Conservation (phyloP, 2,113 vertebrate genomes). For the Ammodytes dubius region DNA sequence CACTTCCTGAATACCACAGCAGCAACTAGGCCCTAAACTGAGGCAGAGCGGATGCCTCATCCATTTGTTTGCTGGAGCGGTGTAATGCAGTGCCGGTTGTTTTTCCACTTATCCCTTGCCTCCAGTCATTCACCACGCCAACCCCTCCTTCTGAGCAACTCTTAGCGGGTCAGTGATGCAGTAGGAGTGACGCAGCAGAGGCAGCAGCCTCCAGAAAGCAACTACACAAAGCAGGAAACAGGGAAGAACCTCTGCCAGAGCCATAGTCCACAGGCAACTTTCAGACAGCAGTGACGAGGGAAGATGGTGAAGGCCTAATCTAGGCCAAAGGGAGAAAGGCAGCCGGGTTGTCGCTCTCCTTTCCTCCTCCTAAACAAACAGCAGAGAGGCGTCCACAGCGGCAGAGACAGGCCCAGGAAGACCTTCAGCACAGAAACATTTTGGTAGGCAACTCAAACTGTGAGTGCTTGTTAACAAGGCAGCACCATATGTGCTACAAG, state of each 20-base stretch:
- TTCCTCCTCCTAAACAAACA: constrained; percentile 59
- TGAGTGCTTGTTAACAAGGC: constrained; percentile 51
- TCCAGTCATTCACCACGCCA: constrained; percentile 63
- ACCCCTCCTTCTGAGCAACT: constrained; percentile 71
- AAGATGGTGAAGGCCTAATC: constrained; percentile 55
- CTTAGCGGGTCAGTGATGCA: constrained; percentile 81
- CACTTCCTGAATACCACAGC: constrained; percentile 80
- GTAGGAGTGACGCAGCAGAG: constrained; percentile 78
- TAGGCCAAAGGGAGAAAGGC: constrained; percentile 52
- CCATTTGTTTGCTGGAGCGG: constrained; percentile 59
- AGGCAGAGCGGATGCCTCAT: constrained; percentile 63
- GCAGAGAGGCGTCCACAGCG: constrained; percentile 56
- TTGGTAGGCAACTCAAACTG: constrained; percentile 70
- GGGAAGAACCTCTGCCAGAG: constrained; percentile 65
- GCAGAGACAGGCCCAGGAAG: constrained; percentile 52
- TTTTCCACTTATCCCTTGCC: constrained; percentile 69
- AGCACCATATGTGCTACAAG: constrained; percentile 44
- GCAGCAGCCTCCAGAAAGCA: constrained; percentile 71
- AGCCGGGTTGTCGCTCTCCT: constrained; percentile 46
- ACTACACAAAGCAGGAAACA: constrained; percentile 65
- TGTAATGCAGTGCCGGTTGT: constrained; percentile 50
- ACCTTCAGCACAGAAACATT: constrained; percentile 60
- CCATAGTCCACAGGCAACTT: constrained; percentile 41
- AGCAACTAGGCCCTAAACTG: constrained; percentile 57
- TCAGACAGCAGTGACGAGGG: constrained; percentile 47